Evolutionary conservation across 2,797 vertebrate genomes (phyloP).

Genomic region (Acrocephalus scirpaceus): DNA sequence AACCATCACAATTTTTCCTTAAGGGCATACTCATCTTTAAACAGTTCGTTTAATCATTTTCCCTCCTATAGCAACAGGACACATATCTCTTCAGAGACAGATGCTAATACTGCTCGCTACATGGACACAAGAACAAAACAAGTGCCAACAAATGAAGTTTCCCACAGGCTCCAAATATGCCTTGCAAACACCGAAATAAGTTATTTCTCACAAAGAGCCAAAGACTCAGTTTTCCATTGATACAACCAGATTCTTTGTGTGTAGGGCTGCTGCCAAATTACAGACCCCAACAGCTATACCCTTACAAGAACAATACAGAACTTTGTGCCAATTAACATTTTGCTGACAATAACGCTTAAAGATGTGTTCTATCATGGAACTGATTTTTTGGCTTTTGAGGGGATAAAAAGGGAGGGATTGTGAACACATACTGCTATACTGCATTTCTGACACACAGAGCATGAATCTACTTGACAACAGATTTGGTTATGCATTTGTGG

Average conservation of each 20-base stretch:
- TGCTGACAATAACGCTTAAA: background rate
- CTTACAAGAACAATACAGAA: background rate
- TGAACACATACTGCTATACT: background rate
- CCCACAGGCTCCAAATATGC: constrained; percentile 10
- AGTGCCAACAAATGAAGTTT: constrained; percentile 3
- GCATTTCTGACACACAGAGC: background rate
- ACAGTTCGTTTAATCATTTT: background rate
- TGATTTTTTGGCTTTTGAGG: background rate
- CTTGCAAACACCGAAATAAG: background rate
- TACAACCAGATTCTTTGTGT: background rate
- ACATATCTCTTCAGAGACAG: background rate
- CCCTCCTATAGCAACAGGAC: background rate
- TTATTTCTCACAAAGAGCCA: background rate
- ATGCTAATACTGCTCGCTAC: background rate
- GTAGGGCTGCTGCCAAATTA: background rate
- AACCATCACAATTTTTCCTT: background rate
- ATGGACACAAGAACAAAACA: background rate
- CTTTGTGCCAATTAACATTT: background rate
- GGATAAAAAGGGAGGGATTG: background rate
- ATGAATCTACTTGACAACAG: background rate
- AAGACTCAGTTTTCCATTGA: background rate
- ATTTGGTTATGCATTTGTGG: background rate
- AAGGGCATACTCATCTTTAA: background rate
- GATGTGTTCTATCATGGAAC: background rate
- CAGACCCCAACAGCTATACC: background rate